Percentiles rank a stretch among this genome's conserved stretches.
Evolutionary conservation across 2,113 vertebrate genomes (phyloP).

Genomic region (Phaethon lepturus): DNA sequence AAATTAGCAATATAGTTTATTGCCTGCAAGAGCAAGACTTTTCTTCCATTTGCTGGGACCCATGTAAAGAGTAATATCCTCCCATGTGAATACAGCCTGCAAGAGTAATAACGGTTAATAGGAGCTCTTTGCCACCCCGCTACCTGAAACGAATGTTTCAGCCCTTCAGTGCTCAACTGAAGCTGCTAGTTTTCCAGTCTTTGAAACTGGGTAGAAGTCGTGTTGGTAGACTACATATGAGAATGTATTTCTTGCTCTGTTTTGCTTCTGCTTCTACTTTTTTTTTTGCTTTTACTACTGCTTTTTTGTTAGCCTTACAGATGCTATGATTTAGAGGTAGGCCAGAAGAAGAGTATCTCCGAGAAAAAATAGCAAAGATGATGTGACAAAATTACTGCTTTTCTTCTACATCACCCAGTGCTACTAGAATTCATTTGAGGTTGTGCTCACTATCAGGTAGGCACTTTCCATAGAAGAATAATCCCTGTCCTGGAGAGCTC

Average conservation of each 20-base stretch:
- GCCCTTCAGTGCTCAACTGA: not conserved
- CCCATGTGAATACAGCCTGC: not conserved
- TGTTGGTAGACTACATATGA: too few relatives aligned
- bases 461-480: not conserved
- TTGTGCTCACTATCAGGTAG: not conserved
- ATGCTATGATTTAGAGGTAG: not conserved
- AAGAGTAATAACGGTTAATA: not conserved
- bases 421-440: not conserved
- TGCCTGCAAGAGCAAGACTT: not conserved
- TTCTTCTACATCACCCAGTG: not conserved
- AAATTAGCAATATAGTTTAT: not conserved
- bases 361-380: not conserved
- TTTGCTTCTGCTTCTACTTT: not conserved
- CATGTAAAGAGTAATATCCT: not conserved
- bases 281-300: not conserved
- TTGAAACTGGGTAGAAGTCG: not conserved
- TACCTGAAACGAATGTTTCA: not conserved
- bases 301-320: not conserved
- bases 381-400: not conserved
- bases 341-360: not conserved
- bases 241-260: not conserved
- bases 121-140: not conserved
- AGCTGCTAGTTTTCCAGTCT: not conserved
- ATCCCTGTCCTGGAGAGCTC: not conserved
- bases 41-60: not conserved